These are phyloP conservation scores for Cercopithecus mona DNA, from an alignment of 2,113 vertebrate species.

Conservation along the genomic window DNA sequence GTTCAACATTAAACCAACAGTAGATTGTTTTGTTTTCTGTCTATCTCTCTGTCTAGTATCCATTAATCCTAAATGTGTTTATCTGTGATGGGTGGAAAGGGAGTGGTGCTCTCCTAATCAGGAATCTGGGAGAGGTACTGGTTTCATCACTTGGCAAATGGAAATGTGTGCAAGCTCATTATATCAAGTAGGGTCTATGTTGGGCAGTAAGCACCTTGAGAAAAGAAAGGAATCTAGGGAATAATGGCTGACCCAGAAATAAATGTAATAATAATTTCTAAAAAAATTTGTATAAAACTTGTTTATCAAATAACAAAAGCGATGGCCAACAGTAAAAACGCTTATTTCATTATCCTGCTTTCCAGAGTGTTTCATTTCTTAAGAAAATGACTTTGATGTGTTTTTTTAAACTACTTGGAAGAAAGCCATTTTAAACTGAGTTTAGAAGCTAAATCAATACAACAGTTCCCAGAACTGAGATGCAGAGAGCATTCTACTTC, in stretches of 20 bases:
- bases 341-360: constrained; percentile 21
- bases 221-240: not conserved
- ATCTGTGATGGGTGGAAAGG: not conserved
- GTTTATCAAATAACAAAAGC: constrained; percentile 66
- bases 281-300: constrained; percentile 4
- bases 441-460: constrained; percentile 75
- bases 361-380: not conserved
- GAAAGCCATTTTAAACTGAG: constrained; percentile 63
- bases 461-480: constrained; percentile 50
- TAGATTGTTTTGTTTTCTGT: not conserved
- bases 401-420: constrained; percentile 69
- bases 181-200: not conserved
- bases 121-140: constrained; percentile 57
- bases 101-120: constrained; percentile 34
- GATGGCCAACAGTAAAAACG: not conserved
- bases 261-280: constrained; percentile 25
- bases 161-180: constrained; percentile 15
- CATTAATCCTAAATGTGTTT: not conserved
- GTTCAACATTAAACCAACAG: not conserved
- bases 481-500: constrained; percentile 56
- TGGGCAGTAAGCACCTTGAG: not conserved
- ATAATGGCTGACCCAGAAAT: not conserved
- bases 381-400: not conserved
- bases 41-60: not conserved
- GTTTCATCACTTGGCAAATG: not conserved